Evolutionary conservation across 2,797 vertebrate species (phyloP), one percentile per base, ranked within the genome.

Genomic region (Crocodylus rhombifer): DNA sequence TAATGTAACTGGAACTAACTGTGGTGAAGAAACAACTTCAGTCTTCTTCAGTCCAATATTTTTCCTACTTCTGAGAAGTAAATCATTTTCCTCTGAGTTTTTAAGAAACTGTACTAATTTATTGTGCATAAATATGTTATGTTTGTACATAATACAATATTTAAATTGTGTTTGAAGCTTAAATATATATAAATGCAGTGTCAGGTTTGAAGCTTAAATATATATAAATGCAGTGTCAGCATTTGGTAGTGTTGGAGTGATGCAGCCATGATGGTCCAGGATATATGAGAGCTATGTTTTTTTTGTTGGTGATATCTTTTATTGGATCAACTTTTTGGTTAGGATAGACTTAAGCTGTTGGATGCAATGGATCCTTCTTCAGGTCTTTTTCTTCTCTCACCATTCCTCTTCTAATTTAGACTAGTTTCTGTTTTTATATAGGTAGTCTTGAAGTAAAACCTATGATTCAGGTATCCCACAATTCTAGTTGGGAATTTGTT

Each of bases 11-110:
- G 76, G 77, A 91, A 25, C 17, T 91, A 87, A 25, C 62, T 84
- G 62, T 90, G 64, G 7, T 63, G 26, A 91, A 92, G 78, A 63
- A 55, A 51, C 65, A 57, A 0, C 0, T 67, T 20, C 57, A 36
- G 10, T 90, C n/a, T 69, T 92, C 83, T 88, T 92, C 81, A 78
- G 75, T 82, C 20, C 6, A n/a, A 17, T 80, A 21, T 20, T 91
- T 88, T 30, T 42, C 87, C 71, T 73, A 13, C 36, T 92, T 90
- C 51, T 90, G 16, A 15, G 69, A 90, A 23, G 23, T 84, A 65
- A 58, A 51, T 87, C n/a, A 83, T 89, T 2, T 42, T 90, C 91
- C 89, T 64, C 57, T 84, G 81, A 56, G 8, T 81, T 80, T 87
- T 86, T 57, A 84, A 87, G 21, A 8, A 63, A 18, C 25, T 82